Evolutionary conservation across 2,113 vertebrate genomes (phyloP), one percentile per base, ranked within the genome.

Genomic region (Anser cygnoides): DNA sequence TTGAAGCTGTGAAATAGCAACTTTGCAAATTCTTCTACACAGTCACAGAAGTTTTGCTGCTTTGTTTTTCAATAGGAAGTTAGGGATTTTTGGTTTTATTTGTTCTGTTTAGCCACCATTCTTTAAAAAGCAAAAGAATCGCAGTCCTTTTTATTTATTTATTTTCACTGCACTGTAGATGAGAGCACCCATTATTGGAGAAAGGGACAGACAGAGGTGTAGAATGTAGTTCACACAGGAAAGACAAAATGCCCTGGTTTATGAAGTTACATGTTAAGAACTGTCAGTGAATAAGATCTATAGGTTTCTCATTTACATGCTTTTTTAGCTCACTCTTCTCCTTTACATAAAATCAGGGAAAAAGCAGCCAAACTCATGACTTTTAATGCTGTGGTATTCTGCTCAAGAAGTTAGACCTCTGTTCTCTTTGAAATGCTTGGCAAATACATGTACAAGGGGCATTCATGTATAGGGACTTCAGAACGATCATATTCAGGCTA

Each of bases 1-100:
- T 89, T 95, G 89, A 84, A 88, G 31, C 74, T 3, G 6, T 92
- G 92, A 96, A 95, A 81, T 76, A 85, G 35, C 65, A 92, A 61
- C 91, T 82, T 85, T 57, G 8, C 86, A 66, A 46, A 16, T 83
- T 92, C n/a, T 87, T 92, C 65, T 75, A 70, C 59, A 41, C 19
- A 73, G 25, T 71, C 41, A 37, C 25, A 5, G 63, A 87, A 68
- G 43, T 26, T 94, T 92, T 88, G 55, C n/a, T 90, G 33, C 4
- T 89, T 84, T 73, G 16, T 33, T 95, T 92, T 84, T 84, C 22
- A 54, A 3, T 54, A 66, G 33, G 13, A 76, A 73, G 6, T 55
- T 18, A 4, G 4, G 5, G 6, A 3, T 16, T 31, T 66, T 71
- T 43, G 10, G 49, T 88, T 80, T 87, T 9, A 61, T 76, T 90